These are phyloP conservation scores for Myathropa florea DNA, from an alignment of 2,888 invertebrate species.

Conservation along the genomic window DNA sequence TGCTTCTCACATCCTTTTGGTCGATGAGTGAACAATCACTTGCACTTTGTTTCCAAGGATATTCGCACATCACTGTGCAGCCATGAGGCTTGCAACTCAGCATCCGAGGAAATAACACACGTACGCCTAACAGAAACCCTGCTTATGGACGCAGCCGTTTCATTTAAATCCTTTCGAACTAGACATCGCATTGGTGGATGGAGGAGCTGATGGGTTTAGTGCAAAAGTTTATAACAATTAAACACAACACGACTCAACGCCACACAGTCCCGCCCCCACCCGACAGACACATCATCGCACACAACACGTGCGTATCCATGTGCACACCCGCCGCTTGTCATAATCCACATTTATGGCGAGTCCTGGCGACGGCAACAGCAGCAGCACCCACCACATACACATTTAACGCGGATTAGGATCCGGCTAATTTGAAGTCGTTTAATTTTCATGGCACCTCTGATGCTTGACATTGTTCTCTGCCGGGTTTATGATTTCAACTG, in stretches of 20 bases:
- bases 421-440: conserved; percentile 66
- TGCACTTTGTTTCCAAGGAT: conserved; percentile 34
- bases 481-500: conserved; percentile 63
- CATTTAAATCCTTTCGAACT: conserved; percentile 19
- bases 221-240: conserved; percentile 67
- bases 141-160: conserved; percentile 16
- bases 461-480: conserved; percentile 58
- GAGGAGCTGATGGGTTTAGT: neutral
- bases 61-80: conserved; percentile 46
- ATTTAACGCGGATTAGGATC: conserved; percentile 68
- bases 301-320: conserved; percentile 11
- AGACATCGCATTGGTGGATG: conserved; percentile 10
- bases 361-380: neutral
- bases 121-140: neutral
- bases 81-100: conserved; percentile 11
- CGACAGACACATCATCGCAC: conserved; percentile 4
- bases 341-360: conserved; percentile 52
- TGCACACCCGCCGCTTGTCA: conserved; percentile 26
- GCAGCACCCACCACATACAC: conserved; percentile 25
- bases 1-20: conserved; percentile 2
- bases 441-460: conserved; percentile 67
- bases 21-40: conserved; percentile 8
- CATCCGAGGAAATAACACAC: conserved; percentile 11
- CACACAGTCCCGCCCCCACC: neutral
- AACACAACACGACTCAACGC: conserved; percentile 50